phyloP scores from a whole-genome alignment of 2,888 invertebrate species.

The Diarsia mendica region DNA sequence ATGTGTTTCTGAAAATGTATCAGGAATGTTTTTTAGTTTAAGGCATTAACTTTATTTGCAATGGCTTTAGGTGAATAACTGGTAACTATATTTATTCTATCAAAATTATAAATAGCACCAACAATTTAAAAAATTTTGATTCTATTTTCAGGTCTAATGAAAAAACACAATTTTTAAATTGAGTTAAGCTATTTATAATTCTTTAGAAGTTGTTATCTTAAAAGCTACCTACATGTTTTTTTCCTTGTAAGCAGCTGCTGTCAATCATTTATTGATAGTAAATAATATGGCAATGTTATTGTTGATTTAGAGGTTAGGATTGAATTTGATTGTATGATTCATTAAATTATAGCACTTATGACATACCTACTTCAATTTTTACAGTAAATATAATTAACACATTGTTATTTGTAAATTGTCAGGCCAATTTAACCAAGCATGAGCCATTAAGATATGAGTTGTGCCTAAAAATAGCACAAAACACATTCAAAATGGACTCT shows the following conservation, averaged over 20 bases:
- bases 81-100: too few species aligned
- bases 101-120: background rate
- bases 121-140: too few species aligned
- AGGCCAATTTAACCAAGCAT: background rate
- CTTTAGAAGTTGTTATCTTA: background rate
- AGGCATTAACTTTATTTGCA: too few species aligned
- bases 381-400: background rate
- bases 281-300: conserved; percentile 30
- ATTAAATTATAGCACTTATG: background rate
- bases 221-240: background rate
- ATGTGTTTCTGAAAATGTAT: conserved; percentile 94
- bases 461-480: conserved; percentile 47
- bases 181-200: background rate
- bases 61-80: too few species aligned
- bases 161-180: background rate
- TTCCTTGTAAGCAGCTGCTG: background rate
- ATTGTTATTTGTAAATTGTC: background rate
- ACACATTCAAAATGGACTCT: background rate
- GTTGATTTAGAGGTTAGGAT: conserved; percentile 27
- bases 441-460: background rate
- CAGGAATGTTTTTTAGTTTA: background rate
- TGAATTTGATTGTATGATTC: background rate
- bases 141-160: too few species aligned
- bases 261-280: background rate
- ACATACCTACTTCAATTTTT: background rate